Percentiles rank a stretch among this genome's conserved stretches.
Conservation (phyloP, 2,888 invertebrate genomes). For the Aphelenchoides bicaudatus region DNA sequence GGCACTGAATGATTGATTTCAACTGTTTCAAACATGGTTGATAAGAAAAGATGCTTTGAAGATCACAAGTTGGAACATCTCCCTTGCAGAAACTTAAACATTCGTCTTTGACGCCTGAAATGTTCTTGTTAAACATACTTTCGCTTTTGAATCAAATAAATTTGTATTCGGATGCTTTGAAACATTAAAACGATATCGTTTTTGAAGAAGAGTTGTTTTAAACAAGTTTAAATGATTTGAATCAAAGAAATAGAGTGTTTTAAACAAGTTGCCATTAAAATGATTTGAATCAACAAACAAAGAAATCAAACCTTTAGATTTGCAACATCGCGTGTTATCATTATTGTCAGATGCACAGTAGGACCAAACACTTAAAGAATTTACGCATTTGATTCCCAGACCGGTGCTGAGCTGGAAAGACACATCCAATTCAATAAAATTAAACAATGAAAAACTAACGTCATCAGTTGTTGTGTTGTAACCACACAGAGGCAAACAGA, state of each 20-base stretch:
- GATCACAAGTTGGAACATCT: slow-evolving; percentile 50
- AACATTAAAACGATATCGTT: no score
- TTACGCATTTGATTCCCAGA: slow-evolving; percentile 47
- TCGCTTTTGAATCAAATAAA: slow-evolving; percentile 1
- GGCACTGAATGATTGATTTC: slow-evolving; percentile 41
- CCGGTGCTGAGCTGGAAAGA: slow-evolving; percentile 40
- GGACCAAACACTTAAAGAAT: slow-evolving; percentile 49
- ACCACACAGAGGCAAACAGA: slow-evolving; percentile 47
- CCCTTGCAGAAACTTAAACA: slow-evolving; percentile 50
- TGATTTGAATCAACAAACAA: slow-evolving; percentile 16
- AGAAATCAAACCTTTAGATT: slow-evolving; percentile 33
- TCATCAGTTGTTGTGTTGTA: slow-evolving; percentile 48
- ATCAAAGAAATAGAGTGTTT: no score
- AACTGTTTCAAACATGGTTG: slow-evolving; percentile 46
- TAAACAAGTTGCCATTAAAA: no score
- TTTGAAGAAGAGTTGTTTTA: no score
- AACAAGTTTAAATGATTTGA: no score
- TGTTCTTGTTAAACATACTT: no score
- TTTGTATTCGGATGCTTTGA: slow-evolving; percentile 18
- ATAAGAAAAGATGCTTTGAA: slow-evolving; percentile 47
- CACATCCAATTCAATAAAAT: neutral
- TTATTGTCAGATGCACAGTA: slow-evolving; percentile 48
- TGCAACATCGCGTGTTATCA: slow-evolving; percentile 44
- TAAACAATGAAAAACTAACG: slow-evolving; percentile 21
- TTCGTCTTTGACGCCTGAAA: slow-evolving; percentile 41